Evolutionary conservation across 2,888 invertebrate species (phyloP).

Genomic region (Cetonia aurata): DNA sequence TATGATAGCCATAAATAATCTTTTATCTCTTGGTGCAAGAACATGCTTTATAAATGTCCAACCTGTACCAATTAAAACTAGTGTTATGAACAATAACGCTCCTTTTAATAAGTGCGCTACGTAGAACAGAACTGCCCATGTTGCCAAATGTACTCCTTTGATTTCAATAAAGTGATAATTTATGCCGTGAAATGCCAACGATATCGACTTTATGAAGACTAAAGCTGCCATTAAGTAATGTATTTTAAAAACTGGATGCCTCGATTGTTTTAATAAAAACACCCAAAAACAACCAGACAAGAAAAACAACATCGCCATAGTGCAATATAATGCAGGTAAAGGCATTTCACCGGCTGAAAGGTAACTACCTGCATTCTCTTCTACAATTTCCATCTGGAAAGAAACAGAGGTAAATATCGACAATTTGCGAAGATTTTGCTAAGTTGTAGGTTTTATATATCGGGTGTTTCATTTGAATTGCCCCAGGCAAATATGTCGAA

Average conservation of each 20-base stretch:
- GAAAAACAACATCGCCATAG: constrained; percentile 91
- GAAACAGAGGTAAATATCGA: not conserved
- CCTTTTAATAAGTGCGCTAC: constrained; percentile 86
- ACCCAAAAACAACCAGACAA: constrained; percentile 94
- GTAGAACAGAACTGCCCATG: constrained; percentile 98
- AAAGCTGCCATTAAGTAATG: constrained; percentile 97
- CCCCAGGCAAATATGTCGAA: no score
- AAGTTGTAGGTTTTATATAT: no score
- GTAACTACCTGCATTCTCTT: constrained; percentile 89
- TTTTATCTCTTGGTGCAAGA: constrained; percentile 95
- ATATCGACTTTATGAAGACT: constrained; percentile 91
- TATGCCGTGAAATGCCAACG: constrained; percentile 94
- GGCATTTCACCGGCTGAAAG: constrained; percentile 98
- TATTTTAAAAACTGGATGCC: constrained; percentile 91
- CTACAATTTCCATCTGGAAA: constrained; percentile 85
- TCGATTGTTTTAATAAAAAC: constrained; percentile 78
- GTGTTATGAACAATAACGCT: constrained; percentile 94
- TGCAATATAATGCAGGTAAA: constrained; percentile 90
- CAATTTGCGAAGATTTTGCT: not conserved
- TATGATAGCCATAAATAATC: constrained; percentile 97
- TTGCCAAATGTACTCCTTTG: constrained; percentile 93
- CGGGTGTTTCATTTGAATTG: no score
- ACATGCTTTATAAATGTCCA: constrained; percentile 99
- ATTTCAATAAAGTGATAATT: constrained; percentile 95
- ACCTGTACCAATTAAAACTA: constrained; percentile 96